A percentile compares a stretch with the other conserved stretches of the same genome.
These are phyloP conservation scores for Scarus forsteni DNA, from an alignment of 2,797 vertebrate genomes.

Conservation along the genomic window DNA sequence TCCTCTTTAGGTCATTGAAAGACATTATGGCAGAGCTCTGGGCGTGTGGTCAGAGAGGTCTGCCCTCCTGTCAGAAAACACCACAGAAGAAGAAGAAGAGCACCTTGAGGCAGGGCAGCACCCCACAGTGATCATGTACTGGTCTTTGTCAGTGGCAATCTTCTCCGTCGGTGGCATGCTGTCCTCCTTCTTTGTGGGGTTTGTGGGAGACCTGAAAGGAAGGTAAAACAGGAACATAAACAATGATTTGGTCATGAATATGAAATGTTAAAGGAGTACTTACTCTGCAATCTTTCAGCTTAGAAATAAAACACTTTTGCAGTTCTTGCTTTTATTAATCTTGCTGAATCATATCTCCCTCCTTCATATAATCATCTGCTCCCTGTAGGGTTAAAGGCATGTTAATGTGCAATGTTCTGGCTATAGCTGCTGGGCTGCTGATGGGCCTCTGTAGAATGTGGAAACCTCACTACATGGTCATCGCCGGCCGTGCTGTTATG, in stretches of 20 bases:
- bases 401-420: constrained; percentile 90
- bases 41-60: constrained; percentile 67
- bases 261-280: too few species aligned
- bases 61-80: constrained; percentile 35
- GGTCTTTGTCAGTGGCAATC: constrained; percentile 94
- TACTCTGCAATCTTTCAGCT: too few species aligned
- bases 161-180: constrained; percentile 94
- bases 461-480: constrained; percentile 92
- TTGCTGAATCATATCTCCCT: background rate
- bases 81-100: constrained; percentile 30
- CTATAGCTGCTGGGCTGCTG: constrained; percentile 90
- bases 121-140: constrained; percentile 87
- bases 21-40: constrained; percentile 86
- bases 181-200: constrained; percentile 95
- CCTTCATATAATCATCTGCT: background rate
- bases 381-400: constrained; percentile 91
- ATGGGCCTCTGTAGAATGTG: constrained; percentile 92
- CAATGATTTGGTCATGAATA: too few species aligned
- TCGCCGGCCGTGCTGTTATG: constrained; percentile 90
- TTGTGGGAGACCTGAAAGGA: constrained; percentile 89
- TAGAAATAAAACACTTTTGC: too few species aligned
- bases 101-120: background rate
- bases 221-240: constrained; percentile 80
- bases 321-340: background rate
- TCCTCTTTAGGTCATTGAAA: constrained; percentile 87